A percentile compares a stretch with the other conserved stretches of the same genome.
These are phyloP conservation scores for Bubalus kerabau DNA, from an alignment of 2,113 vertebrate genomes.

Conservation along the genomic window DNA sequence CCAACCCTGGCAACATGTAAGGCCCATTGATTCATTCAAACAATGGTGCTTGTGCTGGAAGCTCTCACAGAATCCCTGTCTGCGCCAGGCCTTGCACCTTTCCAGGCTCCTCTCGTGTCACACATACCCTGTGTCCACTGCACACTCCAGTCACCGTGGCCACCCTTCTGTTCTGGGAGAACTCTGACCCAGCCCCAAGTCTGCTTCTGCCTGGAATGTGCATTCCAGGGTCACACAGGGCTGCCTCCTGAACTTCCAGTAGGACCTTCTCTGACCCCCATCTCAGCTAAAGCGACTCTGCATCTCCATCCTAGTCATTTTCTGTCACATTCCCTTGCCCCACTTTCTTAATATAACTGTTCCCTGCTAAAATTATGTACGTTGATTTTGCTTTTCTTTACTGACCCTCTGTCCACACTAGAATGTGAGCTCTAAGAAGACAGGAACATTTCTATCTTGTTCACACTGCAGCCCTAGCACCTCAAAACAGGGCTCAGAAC, in stretches of 20 bases:
- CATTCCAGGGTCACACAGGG: neutral
- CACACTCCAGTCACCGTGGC: accelerated
- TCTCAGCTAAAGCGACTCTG: neutral
- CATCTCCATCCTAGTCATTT: neutral
- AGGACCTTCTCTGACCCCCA: neutral
- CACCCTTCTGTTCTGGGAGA: neutral
- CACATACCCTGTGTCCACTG: accelerated
- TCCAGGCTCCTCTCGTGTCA: neutral
- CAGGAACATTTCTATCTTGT: neutral
- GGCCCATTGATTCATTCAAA: neutral
- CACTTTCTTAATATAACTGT: neutral
- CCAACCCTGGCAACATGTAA: neutral
- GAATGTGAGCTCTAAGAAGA: neutral
- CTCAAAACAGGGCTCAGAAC: neutral
- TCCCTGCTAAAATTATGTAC: neutral
- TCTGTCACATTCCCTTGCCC: neutral
- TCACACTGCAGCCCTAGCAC: neutral
- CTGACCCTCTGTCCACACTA: neutral
- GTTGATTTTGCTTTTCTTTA: neutral
- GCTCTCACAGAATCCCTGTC: neutral
- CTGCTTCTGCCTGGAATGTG: neutral
- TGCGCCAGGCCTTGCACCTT: neutral
- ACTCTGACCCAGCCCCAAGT: neutral
- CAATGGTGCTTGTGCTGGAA: too few species aligned
- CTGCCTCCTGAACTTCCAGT: neutral